These are phyloP conservation scores for Bothrops jararaca DNA, from an alignment of 2,113 vertebrate species.

Conservation along the genomic window DNA sequence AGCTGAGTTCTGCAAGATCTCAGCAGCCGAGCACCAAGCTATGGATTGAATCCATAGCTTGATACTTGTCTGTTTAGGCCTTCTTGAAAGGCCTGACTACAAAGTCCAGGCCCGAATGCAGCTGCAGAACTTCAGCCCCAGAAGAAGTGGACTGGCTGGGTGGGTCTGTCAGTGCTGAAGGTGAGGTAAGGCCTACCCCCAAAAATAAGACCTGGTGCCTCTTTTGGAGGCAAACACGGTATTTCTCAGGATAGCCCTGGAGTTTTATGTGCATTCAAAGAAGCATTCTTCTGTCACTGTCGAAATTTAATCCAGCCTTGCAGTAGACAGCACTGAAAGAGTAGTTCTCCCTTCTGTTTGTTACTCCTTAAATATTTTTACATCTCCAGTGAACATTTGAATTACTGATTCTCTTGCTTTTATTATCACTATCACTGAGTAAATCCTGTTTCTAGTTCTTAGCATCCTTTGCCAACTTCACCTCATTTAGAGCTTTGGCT, in stretches of 20 bases:
- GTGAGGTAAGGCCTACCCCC: no score
- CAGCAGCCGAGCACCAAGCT: no score
- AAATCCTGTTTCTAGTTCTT: not conserved
- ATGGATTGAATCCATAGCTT: no score
- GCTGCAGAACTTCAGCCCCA: no score
- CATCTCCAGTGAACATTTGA: not conserved
- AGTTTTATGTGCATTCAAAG: not conserved
- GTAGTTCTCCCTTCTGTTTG: not conserved
- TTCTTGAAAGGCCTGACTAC: no score
- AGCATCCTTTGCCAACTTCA: not conserved
- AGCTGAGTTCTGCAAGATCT: no score
- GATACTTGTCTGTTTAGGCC: no score
- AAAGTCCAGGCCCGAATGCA: no score
- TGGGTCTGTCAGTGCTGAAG: no score
- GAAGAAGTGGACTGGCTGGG: no score
- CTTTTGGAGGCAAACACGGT: no score
- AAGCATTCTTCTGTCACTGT: not conserved
- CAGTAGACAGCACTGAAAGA: not conserved
- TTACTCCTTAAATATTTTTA: not conserved
- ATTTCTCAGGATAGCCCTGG: not conserved
- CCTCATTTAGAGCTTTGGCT: not conserved
- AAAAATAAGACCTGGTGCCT: no score
- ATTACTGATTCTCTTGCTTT: not conserved
- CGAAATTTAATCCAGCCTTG: not conserved
- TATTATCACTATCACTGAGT: not conserved